Evolutionary conservation across 2,797 vertebrate species (phyloP).

Genomic region (Anolis apletophallus): DNA sequence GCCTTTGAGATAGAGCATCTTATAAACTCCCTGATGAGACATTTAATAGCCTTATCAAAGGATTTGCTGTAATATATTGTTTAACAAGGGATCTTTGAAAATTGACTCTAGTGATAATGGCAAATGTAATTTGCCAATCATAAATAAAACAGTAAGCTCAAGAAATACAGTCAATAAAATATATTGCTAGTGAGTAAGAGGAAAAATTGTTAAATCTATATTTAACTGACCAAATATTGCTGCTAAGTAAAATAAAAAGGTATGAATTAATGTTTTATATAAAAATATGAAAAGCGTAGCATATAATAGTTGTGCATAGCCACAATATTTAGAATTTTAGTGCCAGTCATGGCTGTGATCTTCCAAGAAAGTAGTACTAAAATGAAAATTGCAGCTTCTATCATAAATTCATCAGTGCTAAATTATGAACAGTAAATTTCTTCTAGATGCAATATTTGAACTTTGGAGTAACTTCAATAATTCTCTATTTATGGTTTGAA

Average conservation of each 20-base stretch:
- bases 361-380: neutral
- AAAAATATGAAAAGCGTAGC: neutral
- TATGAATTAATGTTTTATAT: slow-evolving; percentile 3
- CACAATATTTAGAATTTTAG: neutral
- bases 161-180: slow-evolving; percentile 7
- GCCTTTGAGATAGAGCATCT: slow-evolving; percentile 26
- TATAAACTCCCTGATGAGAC: slow-evolving; percentile 38
- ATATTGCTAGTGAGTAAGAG: slow-evolving; percentile 34
- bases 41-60: slow-evolving; percentile 37
- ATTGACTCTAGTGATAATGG: slow-evolving; percentile 44
- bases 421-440: neutral
- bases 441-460: neutral
- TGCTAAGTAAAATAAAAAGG: neutral
- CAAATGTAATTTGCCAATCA: slow-evolving; percentile 53
- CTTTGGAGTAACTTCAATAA: no score
- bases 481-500: neutral
- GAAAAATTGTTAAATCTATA: neutral
- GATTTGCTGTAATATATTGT: slow-evolving; percentile 49
- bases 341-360: neutral
- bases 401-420: neutral
- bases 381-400: neutral
- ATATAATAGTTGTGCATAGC: neutral
- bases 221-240: neutral
- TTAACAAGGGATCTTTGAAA: slow-evolving; percentile 51
- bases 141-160: slow-evolving; percentile 52